These are phyloP conservation scores for Barypeithes pellucidus DNA, from an alignment of 2,888 invertebrate genomes.

Conservation along the genomic window DNA sequence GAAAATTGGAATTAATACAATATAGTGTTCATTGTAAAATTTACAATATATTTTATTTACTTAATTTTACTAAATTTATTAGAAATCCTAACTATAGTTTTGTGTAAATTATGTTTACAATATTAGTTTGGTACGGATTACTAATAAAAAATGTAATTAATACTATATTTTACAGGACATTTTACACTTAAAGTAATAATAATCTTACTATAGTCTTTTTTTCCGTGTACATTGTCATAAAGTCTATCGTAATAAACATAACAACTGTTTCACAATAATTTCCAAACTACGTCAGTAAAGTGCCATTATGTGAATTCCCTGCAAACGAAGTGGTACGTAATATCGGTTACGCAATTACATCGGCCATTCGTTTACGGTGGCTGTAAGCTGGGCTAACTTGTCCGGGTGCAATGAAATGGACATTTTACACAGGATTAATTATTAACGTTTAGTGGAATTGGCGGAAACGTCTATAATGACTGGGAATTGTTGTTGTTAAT, in stretches of 20 bases:
- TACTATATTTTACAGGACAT: too few relatives aligned
- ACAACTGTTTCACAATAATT: conserved; percentile 2
- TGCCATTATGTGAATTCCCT: conserved; percentile 26
- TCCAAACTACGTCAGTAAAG: conserved; percentile 16
- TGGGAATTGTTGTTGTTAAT: conserved; percentile 18
- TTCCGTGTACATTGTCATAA: neutral
- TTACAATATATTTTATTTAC: too few relatives aligned
- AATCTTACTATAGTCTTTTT: too few relatives aligned
- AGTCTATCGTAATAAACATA: conserved; percentile 1
- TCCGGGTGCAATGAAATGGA: conserved; percentile 28
- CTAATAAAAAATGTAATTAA: too few relatives aligned
- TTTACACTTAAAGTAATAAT: too few relatives aligned
- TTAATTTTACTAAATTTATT: too few relatives aligned
- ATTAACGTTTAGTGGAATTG: conserved; percentile 29
- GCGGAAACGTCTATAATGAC: conserved; percentile 11
- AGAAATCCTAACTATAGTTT: too few relatives aligned
- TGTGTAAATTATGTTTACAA: too few relatives aligned
- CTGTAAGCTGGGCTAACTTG: conserved; percentile 25
- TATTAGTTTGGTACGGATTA: too few relatives aligned
- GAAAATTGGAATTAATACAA: too few relatives aligned
- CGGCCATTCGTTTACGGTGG: conserved; percentile 32
- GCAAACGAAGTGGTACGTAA: conserved; percentile 24
- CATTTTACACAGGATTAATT: conserved; percentile 36
- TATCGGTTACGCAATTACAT: conserved; percentile 38
- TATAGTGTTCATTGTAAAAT: too few relatives aligned